A percentile compares a stretch with the other conserved stretches of the same genome.
These are phyloP conservation scores for Papilio polyxenes DNA, from an alignment of 1,140 invertebrate species.

Conservation along the genomic window DNA sequence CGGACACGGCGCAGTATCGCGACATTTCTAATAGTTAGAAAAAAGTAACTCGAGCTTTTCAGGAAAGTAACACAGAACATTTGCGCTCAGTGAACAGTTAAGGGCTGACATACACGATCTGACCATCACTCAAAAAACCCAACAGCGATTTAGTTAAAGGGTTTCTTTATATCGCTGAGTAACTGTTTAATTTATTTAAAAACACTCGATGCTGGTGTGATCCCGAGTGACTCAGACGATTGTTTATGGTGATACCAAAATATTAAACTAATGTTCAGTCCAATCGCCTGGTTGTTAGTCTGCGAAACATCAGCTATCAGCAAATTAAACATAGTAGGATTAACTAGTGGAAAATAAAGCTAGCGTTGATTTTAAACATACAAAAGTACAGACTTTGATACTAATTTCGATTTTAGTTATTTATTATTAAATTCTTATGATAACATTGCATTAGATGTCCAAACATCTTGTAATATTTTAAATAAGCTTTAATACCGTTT, in stretches of 20 bases:
- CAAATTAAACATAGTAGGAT: slow-evolving; percentile 2
- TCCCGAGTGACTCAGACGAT: background rate
- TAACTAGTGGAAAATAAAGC: background rate
- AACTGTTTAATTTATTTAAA: background rate
- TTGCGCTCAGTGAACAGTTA: background rate
- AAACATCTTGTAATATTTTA: background rate
- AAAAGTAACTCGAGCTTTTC: background rate
- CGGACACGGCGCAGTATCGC: background rate
- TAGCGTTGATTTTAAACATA: background rate
- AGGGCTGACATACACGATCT: background rate
- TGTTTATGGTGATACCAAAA: slow-evolving; percentile 21
- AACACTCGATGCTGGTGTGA: background rate
- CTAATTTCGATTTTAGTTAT: background rate
- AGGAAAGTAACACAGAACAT: background rate
- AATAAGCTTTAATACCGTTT: background rate
- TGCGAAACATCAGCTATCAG: slow-evolving; percentile 8
- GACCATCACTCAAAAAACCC: background rate
- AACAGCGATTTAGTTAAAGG: too few relatives aligned
- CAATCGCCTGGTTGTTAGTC: slow-evolving; percentile 1
- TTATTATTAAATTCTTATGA: background rate
- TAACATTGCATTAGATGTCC: too few relatives aligned
- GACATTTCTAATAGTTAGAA: background rate
- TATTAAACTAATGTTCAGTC: background rate
- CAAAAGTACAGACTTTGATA: background rate
- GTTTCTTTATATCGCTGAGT: background rate